These are phyloP conservation scores for Leuciscus idus DNA, from an alignment of 2,113 vertebrate species.

Conservation along the genomic window DNA sequence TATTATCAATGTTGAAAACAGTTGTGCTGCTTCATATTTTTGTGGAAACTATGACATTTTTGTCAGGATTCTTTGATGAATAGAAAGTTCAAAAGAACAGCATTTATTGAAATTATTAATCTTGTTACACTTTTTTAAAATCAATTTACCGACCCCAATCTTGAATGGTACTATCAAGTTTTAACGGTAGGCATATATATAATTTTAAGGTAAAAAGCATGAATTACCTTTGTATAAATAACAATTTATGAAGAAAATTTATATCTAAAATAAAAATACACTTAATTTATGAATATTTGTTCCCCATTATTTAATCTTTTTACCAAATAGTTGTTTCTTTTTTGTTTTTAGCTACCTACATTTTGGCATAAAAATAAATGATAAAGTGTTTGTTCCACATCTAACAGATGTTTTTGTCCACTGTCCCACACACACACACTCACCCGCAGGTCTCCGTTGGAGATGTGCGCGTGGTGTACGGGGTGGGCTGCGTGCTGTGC, in stretches of 20 bases:
- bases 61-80: too few species aligned
- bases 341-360: not conserved
- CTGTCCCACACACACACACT: conserved; percentile 52
- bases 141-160: too few species aligned
- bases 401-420: not conserved
- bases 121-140: too few species aligned
- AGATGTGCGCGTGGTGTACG: conserved; percentile 83
- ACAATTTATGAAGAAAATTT: not conserved
- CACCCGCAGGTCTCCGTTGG: conserved; percentile 95
- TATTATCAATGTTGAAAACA: too few species aligned
- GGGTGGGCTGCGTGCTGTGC: conserved; percentile 84
- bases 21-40: too few species aligned
- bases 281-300: too few species aligned
- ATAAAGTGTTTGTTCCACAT: not conserved
- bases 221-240: not conserved
- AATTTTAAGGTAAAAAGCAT: not conserved
- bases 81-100: too few species aligned
- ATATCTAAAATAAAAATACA: not conserved
- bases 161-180: too few species aligned
- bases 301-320: not conserved
- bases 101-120: too few species aligned
- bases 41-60: too few species aligned
- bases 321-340: not conserved
- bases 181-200: too few species aligned
- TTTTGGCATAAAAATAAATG: too few species aligned